Evolutionary conservation across 2,113 vertebrate genomes (phyloP).

Genomic region (Coregonus clupeaformis): DNA sequence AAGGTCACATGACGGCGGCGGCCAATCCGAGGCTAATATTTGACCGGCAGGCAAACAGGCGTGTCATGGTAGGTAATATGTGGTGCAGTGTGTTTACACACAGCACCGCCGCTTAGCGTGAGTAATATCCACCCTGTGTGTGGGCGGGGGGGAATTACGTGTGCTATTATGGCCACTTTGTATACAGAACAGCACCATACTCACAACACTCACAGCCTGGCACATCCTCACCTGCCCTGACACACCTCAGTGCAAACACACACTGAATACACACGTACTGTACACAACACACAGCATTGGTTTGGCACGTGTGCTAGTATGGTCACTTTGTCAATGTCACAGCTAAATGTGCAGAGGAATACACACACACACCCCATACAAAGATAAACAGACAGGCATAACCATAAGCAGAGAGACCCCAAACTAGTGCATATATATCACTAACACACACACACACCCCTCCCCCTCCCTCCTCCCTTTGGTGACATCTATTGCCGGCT

Average conservation of each 20-base stretch:
- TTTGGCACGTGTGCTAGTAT: too few species aligned
- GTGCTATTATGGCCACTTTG: too few species aligned
- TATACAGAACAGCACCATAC: not conserved
- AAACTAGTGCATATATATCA: too few species aligned
- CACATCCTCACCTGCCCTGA: constrained; percentile 40
- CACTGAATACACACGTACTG: too few species aligned
- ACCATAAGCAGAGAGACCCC: too few species aligned
- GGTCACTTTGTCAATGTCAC: too few species aligned
- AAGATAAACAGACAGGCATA: too few species aligned
- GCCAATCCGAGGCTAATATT: constrained; percentile 69
- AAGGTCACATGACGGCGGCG: constrained; percentile 54
- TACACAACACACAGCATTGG: too few species aligned
- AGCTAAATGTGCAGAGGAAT: too few species aligned
- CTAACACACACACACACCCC: not conserved
- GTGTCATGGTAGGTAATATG: constrained; percentile 55
- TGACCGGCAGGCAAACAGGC: constrained; percentile 64
- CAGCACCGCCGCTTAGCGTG: constrained; percentile 57
- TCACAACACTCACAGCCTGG: not conserved
- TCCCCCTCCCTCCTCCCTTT: too few species aligned
- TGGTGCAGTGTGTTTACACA: constrained; percentile 72
- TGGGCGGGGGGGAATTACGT: constrained; percentile 12
- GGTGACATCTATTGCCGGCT: not conserved
- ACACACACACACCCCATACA: too few species aligned
- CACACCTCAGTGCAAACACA: constrained; percentile 22
- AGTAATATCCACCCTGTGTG: constrained; percentile 52